phyloP scores from a whole-genome alignment of 2,888 invertebrate species.

The Polymixis lichenea region DNA sequence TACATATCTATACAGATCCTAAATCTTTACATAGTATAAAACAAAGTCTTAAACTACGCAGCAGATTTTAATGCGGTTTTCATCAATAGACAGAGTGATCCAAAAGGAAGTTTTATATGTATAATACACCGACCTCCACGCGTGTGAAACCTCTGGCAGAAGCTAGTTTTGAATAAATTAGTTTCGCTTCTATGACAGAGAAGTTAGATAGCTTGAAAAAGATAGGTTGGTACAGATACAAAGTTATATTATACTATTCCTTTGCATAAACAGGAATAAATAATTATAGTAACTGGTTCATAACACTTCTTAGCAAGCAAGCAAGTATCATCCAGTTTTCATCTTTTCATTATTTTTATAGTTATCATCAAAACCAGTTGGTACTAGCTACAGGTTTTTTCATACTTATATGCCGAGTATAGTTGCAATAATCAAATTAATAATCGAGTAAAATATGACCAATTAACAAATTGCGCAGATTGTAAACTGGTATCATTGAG shows the following conservation, averaged over 20 bases:
- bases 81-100: too few species aligned
- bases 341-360: conserved; percentile 22
- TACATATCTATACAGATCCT: not conserved
- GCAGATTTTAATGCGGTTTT: too few species aligned
- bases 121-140: too few species aligned
- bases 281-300: conserved; percentile 8
- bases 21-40: not conserved
- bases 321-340: conserved; percentile 4
- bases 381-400: conserved; percentile 5
- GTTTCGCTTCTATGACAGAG: not conserved
- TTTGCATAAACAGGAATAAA: not conserved
- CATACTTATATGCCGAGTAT: not conserved
- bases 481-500: conserved; percentile 2
- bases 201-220: not conserved
- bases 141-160: too few species aligned
- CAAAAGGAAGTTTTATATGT: too few species aligned
- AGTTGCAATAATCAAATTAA: not conserved
- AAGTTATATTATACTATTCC: not conserved
- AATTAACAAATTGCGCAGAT: conserved; percentile 9
- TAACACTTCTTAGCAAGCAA: conserved; percentile 3
- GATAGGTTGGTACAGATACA: too few species aligned
- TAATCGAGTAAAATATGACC: not conserved
- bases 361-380: conserved; percentile 4
- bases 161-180: too few species aligned
- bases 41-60: too few species aligned